Percentiles rank a stretch among this genome's conserved stretches.
Evolutionary conservation across 2,888 invertebrate genomes (phyloP).

Genomic region (Tinea trinotella): DNA sequence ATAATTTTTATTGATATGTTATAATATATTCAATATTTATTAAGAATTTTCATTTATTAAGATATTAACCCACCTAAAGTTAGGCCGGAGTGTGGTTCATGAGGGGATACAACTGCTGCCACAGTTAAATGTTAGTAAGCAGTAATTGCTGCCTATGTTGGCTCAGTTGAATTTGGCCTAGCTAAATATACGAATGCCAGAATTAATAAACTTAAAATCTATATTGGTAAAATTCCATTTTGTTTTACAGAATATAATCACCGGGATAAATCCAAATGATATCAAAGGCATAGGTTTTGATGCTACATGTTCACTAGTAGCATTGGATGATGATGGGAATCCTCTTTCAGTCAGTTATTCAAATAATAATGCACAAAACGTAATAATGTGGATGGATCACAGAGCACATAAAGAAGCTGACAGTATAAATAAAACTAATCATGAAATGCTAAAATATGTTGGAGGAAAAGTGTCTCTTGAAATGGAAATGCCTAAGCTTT

Average conservation of each 20-base stretch:
- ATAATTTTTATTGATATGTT: too few species aligned
- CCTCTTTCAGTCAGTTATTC: slow-evolving; percentile 81
- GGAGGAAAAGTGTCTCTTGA: slow-evolving; percentile 96
- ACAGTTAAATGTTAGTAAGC: too few species aligned
- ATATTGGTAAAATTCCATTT: too few species aligned
- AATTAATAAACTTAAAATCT: too few species aligned
- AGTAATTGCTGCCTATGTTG: too few species aligned
- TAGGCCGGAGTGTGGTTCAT: too few species aligned
- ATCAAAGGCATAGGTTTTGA: slow-evolving; percentile 95
- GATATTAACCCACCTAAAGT: too few species aligned
- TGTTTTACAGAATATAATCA: slow-evolving; percentile 72
- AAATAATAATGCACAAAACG: slow-evolving; percentile 80
- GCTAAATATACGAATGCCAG: too few species aligned
- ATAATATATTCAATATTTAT: too few species aligned
- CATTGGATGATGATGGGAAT: slow-evolving; percentile 77
- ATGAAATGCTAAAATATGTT: slow-evolving; percentile 85
- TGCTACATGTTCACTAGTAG: slow-evolving; percentile 95
- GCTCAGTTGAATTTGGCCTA: too few species aligned
- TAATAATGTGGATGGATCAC: slow-evolving; percentile 96
- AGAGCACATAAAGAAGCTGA: slow-evolving; percentile 85
- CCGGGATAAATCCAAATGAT: slow-evolving; percentile 58
- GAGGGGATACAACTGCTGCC: too few species aligned
- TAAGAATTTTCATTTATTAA: too few species aligned
- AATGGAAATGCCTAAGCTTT: slow-evolving; percentile 95
- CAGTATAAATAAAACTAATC: slow-evolving; percentile 81